Conservation (phyloP, 2,888 invertebrate species). For the Diogma glabrata region DNA sequence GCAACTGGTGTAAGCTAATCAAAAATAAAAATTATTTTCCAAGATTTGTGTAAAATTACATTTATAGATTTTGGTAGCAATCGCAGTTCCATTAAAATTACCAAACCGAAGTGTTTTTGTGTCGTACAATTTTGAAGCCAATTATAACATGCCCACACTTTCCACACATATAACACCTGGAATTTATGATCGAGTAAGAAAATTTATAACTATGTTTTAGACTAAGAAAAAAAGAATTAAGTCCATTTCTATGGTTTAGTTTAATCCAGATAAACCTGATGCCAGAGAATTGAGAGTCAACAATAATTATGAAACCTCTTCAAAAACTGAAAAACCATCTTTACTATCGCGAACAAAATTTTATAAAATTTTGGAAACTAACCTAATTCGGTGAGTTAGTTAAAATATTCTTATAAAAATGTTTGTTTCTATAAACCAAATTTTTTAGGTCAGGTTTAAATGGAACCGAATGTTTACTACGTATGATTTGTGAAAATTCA, state of each 20-base stretch:
- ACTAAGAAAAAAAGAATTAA: too few species aligned
- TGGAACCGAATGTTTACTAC: constrained; percentile 1
- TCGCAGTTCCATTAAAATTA: constrained; percentile 50
- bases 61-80: constrained; percentile 48
- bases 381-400: background rate
- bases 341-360: background rate
- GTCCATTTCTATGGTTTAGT: too few species aligned
- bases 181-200: too few species aligned
- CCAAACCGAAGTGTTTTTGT: constrained; percentile 51
- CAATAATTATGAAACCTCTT: too few species aligned
- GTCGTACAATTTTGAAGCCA: constrained; percentile 55
- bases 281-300: too few species aligned
- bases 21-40: background rate
- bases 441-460: background rate
- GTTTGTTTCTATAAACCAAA: too few species aligned
- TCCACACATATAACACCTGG: background rate
- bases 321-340: too few species aligned
- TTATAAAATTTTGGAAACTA: background rate
- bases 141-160: constrained; percentile 39
- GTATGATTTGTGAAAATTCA: background rate
- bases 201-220: too few species aligned
- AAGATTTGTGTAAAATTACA: constrained; percentile 8
- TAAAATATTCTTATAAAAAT: too few species aligned
- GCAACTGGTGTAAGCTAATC: constrained; percentile 1
- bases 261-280: too few species aligned